Evolutionary conservation across 2,797 vertebrate genomes (phyloP), one percentile per base, ranked within the genome.

Genomic region (Prionace glauca): DNA sequence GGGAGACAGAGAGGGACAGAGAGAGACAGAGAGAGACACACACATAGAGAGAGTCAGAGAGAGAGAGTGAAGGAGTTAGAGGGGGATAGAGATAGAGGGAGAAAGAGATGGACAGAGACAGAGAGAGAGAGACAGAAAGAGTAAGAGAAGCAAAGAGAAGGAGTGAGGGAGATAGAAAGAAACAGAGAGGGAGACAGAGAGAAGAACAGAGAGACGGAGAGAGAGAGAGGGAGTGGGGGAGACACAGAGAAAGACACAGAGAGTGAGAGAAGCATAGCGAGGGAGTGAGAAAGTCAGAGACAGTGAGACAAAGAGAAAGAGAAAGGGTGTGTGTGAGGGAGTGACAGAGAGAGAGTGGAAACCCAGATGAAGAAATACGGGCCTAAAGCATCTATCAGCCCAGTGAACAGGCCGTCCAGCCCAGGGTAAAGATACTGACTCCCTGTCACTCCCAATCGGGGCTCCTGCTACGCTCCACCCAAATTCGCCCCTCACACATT

Each of bases 201-300:
- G 9, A 94, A 69, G 0, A 1, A 36, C 0, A 32, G 0, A 18
- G 1, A n/a, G 18, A 62, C 9, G 1, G 4, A 24, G 36, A 14
- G 0, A 18, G 0, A 60, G 32, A 69, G 62, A 18, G 16, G 32
- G 41, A 32, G 32, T 8, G 29, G 16, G 9, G 8, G 36, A n/a
- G 16, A n/a, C 11, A 62, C 9, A 11, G 4, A 62, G n/a, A n/a
- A n/a, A n/a, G n/a, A n/a, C n/a, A 56, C 14, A 50, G 45, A 26
- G 0, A 26, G 36, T 9, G 41, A 65, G 88, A 32, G 45, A 11
- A 50, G 45, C 45, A 50, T 3, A 50, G 45, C 3, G 3, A 24
- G 0, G 32, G 29, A 50, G 9, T 16, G 88, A 24, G 45, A 24
- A 45, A 24, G 16, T n/a, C 50, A 50, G 88, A 92, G 45, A 22